phyloP scores from a whole-genome alignment of 1,140 invertebrate species.

The Lordiphosa clarofinis region DNA sequence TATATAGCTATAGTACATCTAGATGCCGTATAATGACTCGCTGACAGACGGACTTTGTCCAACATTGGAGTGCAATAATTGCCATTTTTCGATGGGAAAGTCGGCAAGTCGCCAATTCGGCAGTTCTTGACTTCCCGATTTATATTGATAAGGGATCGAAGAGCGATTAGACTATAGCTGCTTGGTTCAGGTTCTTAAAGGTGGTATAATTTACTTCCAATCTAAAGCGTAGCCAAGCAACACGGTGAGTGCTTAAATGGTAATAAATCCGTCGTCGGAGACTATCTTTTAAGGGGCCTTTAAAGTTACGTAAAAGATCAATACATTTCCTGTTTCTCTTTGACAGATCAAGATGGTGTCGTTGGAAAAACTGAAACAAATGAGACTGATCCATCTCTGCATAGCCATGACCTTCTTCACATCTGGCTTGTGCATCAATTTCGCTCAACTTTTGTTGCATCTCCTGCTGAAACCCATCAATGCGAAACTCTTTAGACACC shows the following conservation, averaged over 20 bases:
- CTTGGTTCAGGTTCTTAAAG: conserved; percentile 7
- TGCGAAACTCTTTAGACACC: conserved; percentile 89
- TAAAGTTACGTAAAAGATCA: conserved; percentile 35
- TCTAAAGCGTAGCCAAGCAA: neutral
- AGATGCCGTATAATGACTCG: conserved; percentile 7
- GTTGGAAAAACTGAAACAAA: conserved; percentile 64
- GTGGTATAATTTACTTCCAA: neutral
- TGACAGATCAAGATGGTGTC: conserved; percentile 53
- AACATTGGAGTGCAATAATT: conserved; percentile 8
- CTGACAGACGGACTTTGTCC: conserved; percentile 7
- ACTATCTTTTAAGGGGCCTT: conserved; percentile 12
- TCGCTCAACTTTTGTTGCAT: conserved; percentile 89
- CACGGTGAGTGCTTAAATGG: conserved; percentile 10
- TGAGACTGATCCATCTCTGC: conserved; percentile 85
- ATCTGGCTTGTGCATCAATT: conserved; percentile 92
- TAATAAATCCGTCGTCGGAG: neutral
- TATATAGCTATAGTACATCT: conserved; percentile 6
- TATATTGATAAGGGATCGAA: conserved; percentile 5
- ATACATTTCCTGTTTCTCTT: neutral
- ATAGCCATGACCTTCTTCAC: conserved; percentile 94
- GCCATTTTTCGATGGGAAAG: conserved; percentile 11
- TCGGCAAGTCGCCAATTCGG: conserved; percentile 10
- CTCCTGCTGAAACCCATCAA: conserved; percentile 87
- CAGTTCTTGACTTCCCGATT: neutral
- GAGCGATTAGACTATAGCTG: conserved; percentile 3